A percentile compares a stretch with the other conserved stretches of the same genome.
Conservation (phyloP, 2,113 vertebrate species). For the Melanostigma gelatinosum region DNA sequence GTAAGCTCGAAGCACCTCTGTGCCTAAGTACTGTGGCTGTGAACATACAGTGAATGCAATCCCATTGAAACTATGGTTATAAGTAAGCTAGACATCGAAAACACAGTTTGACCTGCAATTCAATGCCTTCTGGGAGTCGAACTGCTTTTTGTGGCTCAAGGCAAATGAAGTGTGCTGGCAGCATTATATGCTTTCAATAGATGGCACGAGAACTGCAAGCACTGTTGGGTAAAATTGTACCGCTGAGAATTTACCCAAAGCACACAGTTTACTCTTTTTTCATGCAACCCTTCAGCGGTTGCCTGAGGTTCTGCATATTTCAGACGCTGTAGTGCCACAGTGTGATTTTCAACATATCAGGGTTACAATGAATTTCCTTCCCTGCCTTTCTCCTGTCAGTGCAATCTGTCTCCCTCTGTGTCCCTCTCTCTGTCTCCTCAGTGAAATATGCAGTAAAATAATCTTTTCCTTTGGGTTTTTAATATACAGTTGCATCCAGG, state of each 20-base stretch:
- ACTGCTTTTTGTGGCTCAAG: constrained; percentile 5
- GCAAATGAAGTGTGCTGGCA: constrained; percentile 3
- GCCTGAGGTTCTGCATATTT: constrained; percentile 40
- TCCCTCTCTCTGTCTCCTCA: constrained; percentile 33
- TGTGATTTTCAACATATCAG: constrained; percentile 38
- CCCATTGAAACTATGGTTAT: neutral
- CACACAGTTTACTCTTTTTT: constrained; percentile 22
- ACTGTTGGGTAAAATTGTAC: constrained; percentile 15
- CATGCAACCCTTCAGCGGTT: neutral
- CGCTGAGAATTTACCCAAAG: constrained; percentile 13
- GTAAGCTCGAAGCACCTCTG: neutral
- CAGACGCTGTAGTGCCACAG: neutral
- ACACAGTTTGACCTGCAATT: neutral
- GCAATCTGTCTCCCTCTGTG: constrained; percentile 53
- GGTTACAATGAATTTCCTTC: constrained; percentile 42
- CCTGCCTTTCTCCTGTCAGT: constrained; percentile 36
- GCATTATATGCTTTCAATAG: neutral
- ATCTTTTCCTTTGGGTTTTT: constrained; percentile 44
- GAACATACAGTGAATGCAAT: neutral
- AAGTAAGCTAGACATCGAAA: neutral
- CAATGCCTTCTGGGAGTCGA: neutral
- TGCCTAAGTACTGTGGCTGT: neutral
- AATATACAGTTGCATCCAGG: constrained; percentile 40
- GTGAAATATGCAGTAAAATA: constrained; percentile 49
- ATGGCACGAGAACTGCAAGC: constrained; percentile 3